Base-by-base conservation (phyloP, 2,113 vertebrate genomes). In the Antidorcas marsupialis region DNA sequence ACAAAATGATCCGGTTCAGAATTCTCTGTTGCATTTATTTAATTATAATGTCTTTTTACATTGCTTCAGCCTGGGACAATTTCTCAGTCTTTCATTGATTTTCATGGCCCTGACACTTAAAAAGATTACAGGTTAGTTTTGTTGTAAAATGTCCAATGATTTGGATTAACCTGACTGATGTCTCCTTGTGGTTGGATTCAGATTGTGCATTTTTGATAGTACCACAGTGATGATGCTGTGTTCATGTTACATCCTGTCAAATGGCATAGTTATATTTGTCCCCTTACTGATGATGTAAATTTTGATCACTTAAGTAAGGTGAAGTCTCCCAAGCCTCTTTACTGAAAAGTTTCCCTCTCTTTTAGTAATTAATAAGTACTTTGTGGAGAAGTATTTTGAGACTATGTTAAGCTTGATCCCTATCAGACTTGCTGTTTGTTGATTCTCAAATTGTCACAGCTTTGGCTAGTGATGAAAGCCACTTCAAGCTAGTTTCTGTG, bases 1-100 rank as follows among this genome's bases (percentile, higher is more conserved):
- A 93, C 62, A 79, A 50, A 93, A 67, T 57, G 21, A 90, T 92
- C 60, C 5, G 16, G 17, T 87, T 96, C 23, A 87, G 60, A 95
- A 60, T 93, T 94, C 59, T 59, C 33, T 74, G 10, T 87, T 96
- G 19, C 60, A 45, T 96, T 95, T 60, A 52, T 96, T 96, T 96
- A 62, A 45, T 39, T 91, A 11, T 96, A 89, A 55, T 87, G 16
- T 90, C 74, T 85, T 86, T 91, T 89, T 95, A 82, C 8, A 64
- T 43, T 91, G 59, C 11, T 94, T 85, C 71, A 87, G 39, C 47
- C 23, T 95, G n/a, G 23, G 52, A 47, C 27, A 87, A 2, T 39
- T 57, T 25, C 5, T 96, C 10, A 50, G 28, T 64, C 59, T 96
- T 79, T 90, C 17, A 16, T 89, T 96, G n/a, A 55, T 64, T 95